Conservation (phyloP, 2,797 vertebrate species). For the Nyctalus aviator region DNA sequence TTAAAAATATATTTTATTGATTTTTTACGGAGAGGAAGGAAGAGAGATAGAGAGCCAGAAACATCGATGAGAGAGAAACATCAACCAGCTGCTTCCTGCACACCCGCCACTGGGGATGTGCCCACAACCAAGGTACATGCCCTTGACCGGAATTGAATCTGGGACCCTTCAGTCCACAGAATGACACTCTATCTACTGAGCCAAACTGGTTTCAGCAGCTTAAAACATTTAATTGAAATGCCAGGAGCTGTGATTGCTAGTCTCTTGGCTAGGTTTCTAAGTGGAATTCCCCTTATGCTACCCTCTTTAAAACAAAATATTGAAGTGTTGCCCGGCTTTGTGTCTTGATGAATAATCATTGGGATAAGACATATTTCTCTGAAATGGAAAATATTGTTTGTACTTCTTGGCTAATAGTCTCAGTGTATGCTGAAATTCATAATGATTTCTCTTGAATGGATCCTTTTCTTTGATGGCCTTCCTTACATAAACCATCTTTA, state of each 20-base stretch:
- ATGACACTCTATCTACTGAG: too few relatives aligned
- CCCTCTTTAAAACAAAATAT: neutral
- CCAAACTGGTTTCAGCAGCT: neutral
- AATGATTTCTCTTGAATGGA: conserved; percentile 40
- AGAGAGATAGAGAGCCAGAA: too few relatives aligned
- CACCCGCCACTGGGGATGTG: too few relatives aligned
- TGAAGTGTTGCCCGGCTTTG: neutral
- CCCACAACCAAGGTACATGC: too few relatives aligned
- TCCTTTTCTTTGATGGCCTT: conserved; percentile 35
- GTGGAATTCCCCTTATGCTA: conserved; percentile 32
- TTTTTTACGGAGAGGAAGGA: too few relatives aligned
- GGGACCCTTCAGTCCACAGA: too few relatives aligned
- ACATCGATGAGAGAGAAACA: too few relatives aligned
- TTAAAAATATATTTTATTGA: too few relatives aligned
- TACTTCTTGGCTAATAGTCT: neutral
- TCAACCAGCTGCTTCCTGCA: too few relatives aligned
- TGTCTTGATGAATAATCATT: conserved; percentile 52
- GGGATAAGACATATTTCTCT: conserved; percentile 28
- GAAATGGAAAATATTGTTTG: conserved; percentile 46
- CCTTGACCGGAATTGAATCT: too few relatives aligned
- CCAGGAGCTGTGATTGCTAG: neutral
- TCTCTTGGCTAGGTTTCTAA: conserved; percentile 6
- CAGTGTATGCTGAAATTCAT: conserved; percentile 18
- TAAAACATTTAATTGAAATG: conserved; percentile 23
- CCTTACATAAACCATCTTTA: conserved; percentile 37